Percentiles rank a stretch among this genome's conserved stretches.
Conservation (phyloP, 2,113 vertebrate species). For the Gymnogyps californianus region DNA sequence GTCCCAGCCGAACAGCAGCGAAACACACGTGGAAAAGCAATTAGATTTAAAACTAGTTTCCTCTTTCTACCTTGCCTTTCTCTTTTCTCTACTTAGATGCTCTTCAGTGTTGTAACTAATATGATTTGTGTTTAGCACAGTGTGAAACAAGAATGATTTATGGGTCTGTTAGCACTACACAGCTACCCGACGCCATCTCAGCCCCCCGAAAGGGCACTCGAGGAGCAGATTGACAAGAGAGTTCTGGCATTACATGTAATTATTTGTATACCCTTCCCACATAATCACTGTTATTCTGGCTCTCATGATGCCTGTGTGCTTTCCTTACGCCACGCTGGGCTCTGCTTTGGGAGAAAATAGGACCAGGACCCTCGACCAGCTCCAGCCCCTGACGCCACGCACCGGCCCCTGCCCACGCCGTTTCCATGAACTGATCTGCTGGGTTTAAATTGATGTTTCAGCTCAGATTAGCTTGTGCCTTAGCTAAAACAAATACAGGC, state of each 20-base stretch:
- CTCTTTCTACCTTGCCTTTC: constrained; percentile 14
- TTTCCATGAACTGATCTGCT: neutral
- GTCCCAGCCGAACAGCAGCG: neutral
- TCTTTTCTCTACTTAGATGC: neutral
- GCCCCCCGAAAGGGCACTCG: constrained; percentile 47
- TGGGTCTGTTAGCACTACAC: neutral
- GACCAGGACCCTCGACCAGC: neutral
- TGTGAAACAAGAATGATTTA: constrained; percentile 30
- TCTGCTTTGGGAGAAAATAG: neutral
- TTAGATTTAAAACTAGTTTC: constrained; percentile 51
- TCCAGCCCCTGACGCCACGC: neutral
- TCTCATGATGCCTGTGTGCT: neutral
- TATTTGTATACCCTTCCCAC: constrained; percentile 23
- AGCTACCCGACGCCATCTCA: constrained; percentile 20
- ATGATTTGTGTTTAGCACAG: constrained; percentile 30
- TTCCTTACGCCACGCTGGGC: neutral
- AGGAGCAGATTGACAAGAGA: constrained; percentile 24
- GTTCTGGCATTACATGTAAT: neutral
- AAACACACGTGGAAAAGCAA: constrained; percentile 23
- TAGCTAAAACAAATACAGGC: neutral
- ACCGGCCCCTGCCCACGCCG: neutral
- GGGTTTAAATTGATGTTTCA: neutral
- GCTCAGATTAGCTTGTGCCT: neutral
- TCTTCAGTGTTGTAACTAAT: constrained; percentile 31
- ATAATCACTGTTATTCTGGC: neutral